Evolutionary conservation across 1,140 invertebrate genomes (phyloP), one percentile per base, ranked within the genome.

Genomic region (Formica selysi): DNA sequence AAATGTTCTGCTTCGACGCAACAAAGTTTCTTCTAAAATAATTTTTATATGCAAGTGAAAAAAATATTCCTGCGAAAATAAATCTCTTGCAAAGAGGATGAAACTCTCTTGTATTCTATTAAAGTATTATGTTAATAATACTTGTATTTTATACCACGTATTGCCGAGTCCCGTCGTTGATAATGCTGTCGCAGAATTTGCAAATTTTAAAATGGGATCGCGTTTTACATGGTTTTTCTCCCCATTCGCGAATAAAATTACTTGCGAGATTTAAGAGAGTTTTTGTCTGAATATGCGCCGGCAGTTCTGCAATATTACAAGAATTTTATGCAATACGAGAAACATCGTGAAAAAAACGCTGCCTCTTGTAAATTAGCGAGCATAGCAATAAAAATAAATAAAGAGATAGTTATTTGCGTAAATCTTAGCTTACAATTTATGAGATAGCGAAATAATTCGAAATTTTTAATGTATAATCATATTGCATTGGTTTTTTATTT

Each of bases 201-300:
- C 89, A 87, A 6, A 80, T 61, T 41, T 48, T 87, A 16, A 81
- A 54, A 65, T 32, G 70, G 36, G 26, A 59, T 26, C 26, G 48
- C 19, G 38, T 48, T 1, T n/a, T n/a, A 10, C 73, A 76, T 13
- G 61, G 76, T 51, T n/a, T 85, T 48, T 65, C 59, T 65, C 68
- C 73, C 88, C 88, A 89, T 19, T 76, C 71, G 19, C 70, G 70
- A 73, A 89, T 90, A 65, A 89, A 87, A 61, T 89, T 87, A 78
- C 68, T 85, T 59, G 81, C 74, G 16, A 89, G 80, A 76, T 73
- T 70, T 36, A 89, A 29, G 19, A 51, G 38, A 59, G 74, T 38
- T 22, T 76, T 87, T 32, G n/a, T 67, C 26, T 85, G 74, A 22
- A 32, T 38, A 62, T 65, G 32, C 26, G 44, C 7, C 26, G 76